Base-by-base conservation (phyloP, 2,113 vertebrate species). In the Lampris incognitus region DNA sequence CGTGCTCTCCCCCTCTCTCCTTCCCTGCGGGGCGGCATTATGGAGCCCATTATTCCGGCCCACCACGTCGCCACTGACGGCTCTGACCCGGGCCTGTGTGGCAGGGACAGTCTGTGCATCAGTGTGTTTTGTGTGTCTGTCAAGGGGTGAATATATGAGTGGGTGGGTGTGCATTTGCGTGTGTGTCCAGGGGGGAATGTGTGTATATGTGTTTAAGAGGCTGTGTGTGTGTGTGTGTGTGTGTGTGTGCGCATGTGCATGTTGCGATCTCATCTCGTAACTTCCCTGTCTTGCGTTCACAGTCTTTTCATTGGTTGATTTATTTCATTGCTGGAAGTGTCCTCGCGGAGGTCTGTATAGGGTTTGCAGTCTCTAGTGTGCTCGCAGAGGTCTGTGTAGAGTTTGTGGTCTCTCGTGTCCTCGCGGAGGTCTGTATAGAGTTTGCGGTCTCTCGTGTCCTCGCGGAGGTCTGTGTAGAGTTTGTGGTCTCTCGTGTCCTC, bases 11-110 rank as follows among this genome's bases (percentile, higher is more conserved):
- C 49, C 36, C 48, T 13, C 76, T 82, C 72, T 60, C 80, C 68
- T 6, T 83, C 84, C 0, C 89, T 55, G 78, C 76, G 46, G 87
- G 88, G 74, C 84, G 50, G 84, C 84, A 90, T 89, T 85, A 86
- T 82, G 60, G 71, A 83, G 69, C 85, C 87, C 85, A 86, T 90
- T 89, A 91, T 84, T 87, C 85, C 48, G 79, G 65, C 67, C 85
- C 83, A 77, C 79, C 78, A 76, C 85, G 85, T 84, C 73, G 73
- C 84, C 76, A 54, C 78, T 13, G 73, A 80, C 66, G 58, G 63
- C 66, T 80, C 69, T 79, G 82, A 85, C 76, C 83, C 67, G 81
- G 6, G 24, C 8, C 36, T 37, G 56, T 37, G 55, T 37, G n/a
- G 24, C 24, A 24, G 24, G 24, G 24, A 24, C 24, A 24, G 24